Conservation (phyloP, 2,888 invertebrate genomes). For the Drosophila anceps region DNA sequence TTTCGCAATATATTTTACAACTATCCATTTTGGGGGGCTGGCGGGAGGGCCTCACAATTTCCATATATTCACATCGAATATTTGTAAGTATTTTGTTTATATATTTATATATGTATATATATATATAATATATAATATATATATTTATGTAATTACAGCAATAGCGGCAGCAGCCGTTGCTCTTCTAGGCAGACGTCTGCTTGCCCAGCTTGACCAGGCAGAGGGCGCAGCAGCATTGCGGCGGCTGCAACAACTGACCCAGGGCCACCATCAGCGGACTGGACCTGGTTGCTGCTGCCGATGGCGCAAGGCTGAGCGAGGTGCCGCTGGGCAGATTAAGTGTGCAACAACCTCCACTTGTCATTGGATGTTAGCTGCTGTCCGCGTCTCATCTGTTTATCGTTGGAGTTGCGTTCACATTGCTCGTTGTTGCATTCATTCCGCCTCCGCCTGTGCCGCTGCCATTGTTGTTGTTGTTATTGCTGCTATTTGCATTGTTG, state of each 20-base stretch:
- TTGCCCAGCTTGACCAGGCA: conserved; percentile 64
- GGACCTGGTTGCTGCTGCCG: conserved; percentile 22
- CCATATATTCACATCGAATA: conserved; percentile 48
- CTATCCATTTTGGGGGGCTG: neutral
- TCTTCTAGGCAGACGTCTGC: conserved; percentile 47
- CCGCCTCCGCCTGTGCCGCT: conserved; percentile 29
- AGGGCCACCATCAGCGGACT: conserved; percentile 47
- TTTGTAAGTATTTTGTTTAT: conserved; percentile 21
- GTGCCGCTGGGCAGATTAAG: conserved; percentile 58
- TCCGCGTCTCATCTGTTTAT: conserved; percentile 86
- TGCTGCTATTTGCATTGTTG: conserved; percentile 24
- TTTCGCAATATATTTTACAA: conserved; percentile 23
- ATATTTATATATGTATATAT: conserved; percentile 28
- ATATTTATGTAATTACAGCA: conserved; percentile 33
- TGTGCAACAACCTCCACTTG: conserved; percentile 56
- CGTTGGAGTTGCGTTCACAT: conserved; percentile 73
- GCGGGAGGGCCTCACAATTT: conserved; percentile 13
- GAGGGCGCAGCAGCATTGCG: conserved; percentile 64
- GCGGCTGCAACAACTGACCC: conserved; percentile 20
- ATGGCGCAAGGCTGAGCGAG: conserved; percentile 48
- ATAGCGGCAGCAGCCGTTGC: neutral
- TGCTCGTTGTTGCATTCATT: conserved; percentile 58
- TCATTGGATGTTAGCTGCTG: conserved; percentile 83
- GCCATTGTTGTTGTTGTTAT: conserved; percentile 30
- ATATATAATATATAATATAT: conserved; percentile 38